Percentiles rank a stretch among this genome's conserved stretches.
phyloP scores from a whole-genome alignment of 2,797 vertebrate genomes.

The Furcifer pardalis region DNA sequence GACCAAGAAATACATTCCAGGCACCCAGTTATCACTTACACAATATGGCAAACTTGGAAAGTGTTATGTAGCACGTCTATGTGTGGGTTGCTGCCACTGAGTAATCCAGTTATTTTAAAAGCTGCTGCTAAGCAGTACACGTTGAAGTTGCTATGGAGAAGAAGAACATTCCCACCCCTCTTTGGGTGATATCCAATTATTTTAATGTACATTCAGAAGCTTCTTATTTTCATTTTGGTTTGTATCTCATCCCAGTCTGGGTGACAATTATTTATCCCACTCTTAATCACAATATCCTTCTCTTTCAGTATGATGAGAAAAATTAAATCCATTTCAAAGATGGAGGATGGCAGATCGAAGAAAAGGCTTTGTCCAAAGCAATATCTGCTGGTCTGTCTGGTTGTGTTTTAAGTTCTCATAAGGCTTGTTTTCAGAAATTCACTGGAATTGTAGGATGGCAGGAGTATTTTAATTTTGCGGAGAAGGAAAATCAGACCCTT shows the following conservation, averaged over 20 bases:
- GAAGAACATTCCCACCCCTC: slow-evolving; percentile 51
- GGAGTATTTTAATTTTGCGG: too few species aligned
- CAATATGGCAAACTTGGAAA: slow-evolving; percentile 63
- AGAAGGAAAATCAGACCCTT: too few species aligned
- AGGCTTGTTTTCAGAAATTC: background rate
- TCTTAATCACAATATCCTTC: background rate
- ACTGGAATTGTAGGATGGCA: background rate
- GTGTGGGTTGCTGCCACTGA: slow-evolving; percentile 68
- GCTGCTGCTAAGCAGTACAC: slow-evolving; percentile 73
- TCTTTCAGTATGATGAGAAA: background rate
- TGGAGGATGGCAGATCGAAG: background rate
- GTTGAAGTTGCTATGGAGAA: slow-evolving; percentile 58
- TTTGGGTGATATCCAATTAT: slow-evolving; percentile 42
- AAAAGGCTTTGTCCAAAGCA: background rate
- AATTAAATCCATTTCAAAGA: background rate
- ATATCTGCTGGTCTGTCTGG: background rate
- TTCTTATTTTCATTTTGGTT: background rate
- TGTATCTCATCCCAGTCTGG: background rate
- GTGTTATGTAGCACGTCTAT: slow-evolving; percentile 70
- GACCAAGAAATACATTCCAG: slow-evolving; percentile 54
- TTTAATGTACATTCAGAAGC: slow-evolving; percentile 27
- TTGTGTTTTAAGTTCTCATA: background rate
- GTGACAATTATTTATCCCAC: background rate
- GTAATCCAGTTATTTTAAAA: slow-evolving; percentile 73
- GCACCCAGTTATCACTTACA: slow-evolving; percentile 64